These are phyloP conservation scores for Andrena bicolor DNA, from an alignment of 2,888 invertebrate species.

Conservation along the genomic window DNA sequence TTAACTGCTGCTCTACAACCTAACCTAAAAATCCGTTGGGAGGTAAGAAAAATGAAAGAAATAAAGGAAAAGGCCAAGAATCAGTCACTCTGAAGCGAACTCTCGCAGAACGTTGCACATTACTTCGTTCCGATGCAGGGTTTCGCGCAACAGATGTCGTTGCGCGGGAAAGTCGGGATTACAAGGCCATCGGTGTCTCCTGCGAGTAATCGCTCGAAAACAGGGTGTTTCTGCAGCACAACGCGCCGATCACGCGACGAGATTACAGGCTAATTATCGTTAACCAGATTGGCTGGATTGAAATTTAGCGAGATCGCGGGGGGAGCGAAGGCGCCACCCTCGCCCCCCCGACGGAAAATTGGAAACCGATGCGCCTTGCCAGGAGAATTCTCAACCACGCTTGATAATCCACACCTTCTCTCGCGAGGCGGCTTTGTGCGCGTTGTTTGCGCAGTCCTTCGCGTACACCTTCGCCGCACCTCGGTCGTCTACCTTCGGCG, in stretches of 20 bases:
- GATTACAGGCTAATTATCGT: slow-evolving; percentile 29
- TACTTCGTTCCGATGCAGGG: background rate
- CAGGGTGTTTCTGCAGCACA: background rate
- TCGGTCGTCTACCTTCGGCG: background rate
- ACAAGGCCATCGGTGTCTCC: background rate
- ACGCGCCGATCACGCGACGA: background rate
- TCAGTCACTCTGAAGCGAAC: too few species aligned
- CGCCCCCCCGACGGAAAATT: slow-evolving; percentile 8
- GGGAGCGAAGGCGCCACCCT: background rate
- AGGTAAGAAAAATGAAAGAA: too few species aligned
- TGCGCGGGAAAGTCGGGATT: background rate
- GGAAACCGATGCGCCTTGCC: slow-evolving; percentile 24
- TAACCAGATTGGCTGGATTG: slow-evolving; percentile 19
- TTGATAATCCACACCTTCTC: slow-evolving; percentile 17
- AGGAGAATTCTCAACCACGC: background rate
- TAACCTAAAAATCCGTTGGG: too few species aligned
- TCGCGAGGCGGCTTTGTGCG: background rate
- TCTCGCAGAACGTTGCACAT: background rate
- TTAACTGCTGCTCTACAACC: too few species aligned
- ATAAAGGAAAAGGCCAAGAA: too few species aligned
- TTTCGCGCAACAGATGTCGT: background rate
- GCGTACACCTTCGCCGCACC: background rate
- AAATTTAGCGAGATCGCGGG: slow-evolving; percentile 3
- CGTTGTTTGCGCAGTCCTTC: background rate
- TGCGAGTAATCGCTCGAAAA: slow-evolving; percentile 7